These are phyloP conservation scores for Drosophila antonietae DNA, from an alignment of 2,888 invertebrate species.

Conservation along the genomic window DNA sequence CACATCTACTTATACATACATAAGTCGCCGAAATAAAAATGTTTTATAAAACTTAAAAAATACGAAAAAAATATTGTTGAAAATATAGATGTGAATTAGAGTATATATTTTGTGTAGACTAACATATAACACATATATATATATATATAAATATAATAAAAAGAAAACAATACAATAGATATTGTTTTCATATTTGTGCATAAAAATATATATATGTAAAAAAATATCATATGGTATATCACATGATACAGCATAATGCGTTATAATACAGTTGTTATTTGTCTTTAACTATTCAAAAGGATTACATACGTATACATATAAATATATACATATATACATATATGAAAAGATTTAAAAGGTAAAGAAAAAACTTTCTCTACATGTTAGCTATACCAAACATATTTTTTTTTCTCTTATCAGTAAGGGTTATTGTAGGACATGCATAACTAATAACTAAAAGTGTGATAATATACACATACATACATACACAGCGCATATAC, in stretches of 20 bases:
- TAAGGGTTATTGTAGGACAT: constrained; percentile 2
- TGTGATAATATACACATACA: background rate
- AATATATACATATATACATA: constrained; percentile 14
- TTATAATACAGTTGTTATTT: constrained; percentile 18
- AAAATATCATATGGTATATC: background rate
- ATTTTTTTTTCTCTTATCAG: background rate
- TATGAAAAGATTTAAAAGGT: constrained; percentile 33
- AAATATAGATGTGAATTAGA: background rate
- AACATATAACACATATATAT: background rate
- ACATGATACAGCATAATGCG: constrained; percentile 22
- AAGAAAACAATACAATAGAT: background rate
- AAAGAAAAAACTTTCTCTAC: background rate
- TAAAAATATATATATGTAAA: constrained; percentile 4
- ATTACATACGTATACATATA: constrained; percentile 15
- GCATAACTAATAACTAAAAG: background rate
- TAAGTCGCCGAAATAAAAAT: constrained; percentile 42
- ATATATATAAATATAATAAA: background rate
- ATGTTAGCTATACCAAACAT: background rate
- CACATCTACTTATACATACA: constrained; percentile 57
- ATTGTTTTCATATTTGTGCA: constrained; percentile 28
- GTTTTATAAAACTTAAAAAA: constrained; percentile 21
- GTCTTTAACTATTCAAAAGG: constrained; percentile 12
- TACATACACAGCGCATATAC: too few species aligned
- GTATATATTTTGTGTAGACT: too few species aligned
- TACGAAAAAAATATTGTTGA: constrained; percentile 1